Base-by-base conservation (phyloP, 1,140 invertebrate species). In the Elymnias hypermnestra region DNA sequence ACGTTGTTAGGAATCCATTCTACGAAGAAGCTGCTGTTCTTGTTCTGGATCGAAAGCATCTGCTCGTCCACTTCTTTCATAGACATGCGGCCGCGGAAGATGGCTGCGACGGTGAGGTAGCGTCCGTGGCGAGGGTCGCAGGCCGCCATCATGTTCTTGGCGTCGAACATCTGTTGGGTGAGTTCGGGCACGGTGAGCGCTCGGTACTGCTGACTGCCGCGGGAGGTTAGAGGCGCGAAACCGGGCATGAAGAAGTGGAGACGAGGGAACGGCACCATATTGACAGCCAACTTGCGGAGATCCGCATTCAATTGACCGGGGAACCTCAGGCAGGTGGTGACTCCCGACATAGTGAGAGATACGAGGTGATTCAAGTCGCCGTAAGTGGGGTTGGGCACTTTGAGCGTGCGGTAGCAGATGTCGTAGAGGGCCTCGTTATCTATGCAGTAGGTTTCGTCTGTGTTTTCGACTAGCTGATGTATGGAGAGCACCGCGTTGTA, bases 221-320 rank as follows among this genome's bases (percentile, higher is more conserved):
- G n/a, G 0, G 91, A 93, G 88, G 73, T 94, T 89, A 62, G 89
- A 89, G 97, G 96, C 5, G 95, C 95, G 82, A 97, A 98, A 1
- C 96, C 95, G 10, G 96, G 95, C 93, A 98, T 96, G 87, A 98
- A 98, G 90, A 98, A 98, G 83, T 98, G 96, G 18, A 98, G 89
- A 73, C 97, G 92, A 28, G 96, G 96, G 84, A 95, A 89, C n/a
- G n/a, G n/a, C n/a, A n/a, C n/a, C n/a, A n/a, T n/a, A n/a, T n/a
- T n/a, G n/a, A n/a, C n/a, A n/a, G n/a, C n/a, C n/a, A n/a, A n/a
- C n/a, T n/a, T n/a, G n/a, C n/a, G n/a, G n/a, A n/a, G n/a, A n/a
- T n/a, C 97, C 41, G 97, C 95, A 78, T 95, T 95, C 54, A 96
- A 74, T 72, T 95, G 94, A 55, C 95, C 91, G n/a, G n/a, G n/a